Evolutionary conservation across 2,113 vertebrate species (phyloP), one percentile per base, ranked within the genome.

Genomic region (Athene noctua): DNA sequence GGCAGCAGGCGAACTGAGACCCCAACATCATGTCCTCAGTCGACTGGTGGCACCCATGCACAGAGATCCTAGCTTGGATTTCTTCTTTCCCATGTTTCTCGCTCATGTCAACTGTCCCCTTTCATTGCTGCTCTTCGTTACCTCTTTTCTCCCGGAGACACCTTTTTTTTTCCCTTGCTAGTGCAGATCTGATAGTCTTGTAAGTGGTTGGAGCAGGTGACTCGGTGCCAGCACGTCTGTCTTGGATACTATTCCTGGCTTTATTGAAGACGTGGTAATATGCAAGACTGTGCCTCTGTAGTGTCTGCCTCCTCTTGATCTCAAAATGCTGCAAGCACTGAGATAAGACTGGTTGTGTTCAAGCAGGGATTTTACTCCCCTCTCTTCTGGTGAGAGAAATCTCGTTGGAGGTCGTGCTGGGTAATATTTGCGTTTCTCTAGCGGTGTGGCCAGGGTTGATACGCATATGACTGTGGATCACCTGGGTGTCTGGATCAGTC

Each of bases 201-300:
- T 86, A 80, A 78, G 68, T 55, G 77, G 86, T 89, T 91, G 86
- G 83, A 94, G 59, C 77, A 55, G 93, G 91, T 95, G 94, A 92
- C 83, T 70, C 46, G 93, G 83, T 91, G 94, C 89, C 92, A 84
- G 68, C 52, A n/a, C 1, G 42, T 95, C 93, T 95, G 77, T 73
- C 73, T 80, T 84, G 84, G 80, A 47, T 91, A 32, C 94, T 96
- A 62, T 95, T 92, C 72, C 91, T 96, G 93, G 68, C 68, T 79
- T 92, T 87, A 78, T 49, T 59, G 89, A 81, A 91, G 91, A 22
- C 32, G 3, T 1, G 0, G 70, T 59, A 67, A 82, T 81, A 66
- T 47, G 88, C 79, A 86, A 88, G 92, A 52, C 88, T 59, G 2
- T 84, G 88, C 58, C 66, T 85, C 78, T 75, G 88, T 3, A 4